Base-by-base conservation (phyloP, 2,888 invertebrate genomes). In the Eretmocerus hayati region DNA sequence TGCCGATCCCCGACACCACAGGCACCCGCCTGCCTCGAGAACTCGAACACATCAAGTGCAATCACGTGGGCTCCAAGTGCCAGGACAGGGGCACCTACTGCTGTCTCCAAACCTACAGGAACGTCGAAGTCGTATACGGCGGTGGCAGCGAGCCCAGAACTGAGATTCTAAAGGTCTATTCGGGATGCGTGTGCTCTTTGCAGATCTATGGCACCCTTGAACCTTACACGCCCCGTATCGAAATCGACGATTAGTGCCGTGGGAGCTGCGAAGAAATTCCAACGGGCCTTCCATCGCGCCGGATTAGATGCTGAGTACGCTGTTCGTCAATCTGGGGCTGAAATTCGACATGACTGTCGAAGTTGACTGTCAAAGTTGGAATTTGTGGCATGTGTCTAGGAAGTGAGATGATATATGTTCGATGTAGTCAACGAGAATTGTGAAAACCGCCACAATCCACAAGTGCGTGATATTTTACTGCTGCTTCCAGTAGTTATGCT, bases 41-140 rank as follows among this genome's bases (percentile, higher is more conserved):
- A 11, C 49, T 65, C 42, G 50, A 60, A 16, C 50, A 64, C 45
- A 54, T 65, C 4, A 55, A 18, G 19, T 65, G 65, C 55, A 61
- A 62, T 21, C 42, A 57, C 18, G 41, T 16, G n/a, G 59, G 62
- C 5, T 53, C 55, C 8, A 43, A 35, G 1, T 64, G 64, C 19
- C 56, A 56, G 8, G 51, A 52, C 1, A 41, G 18, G 19, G 53
- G 49, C 2, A 38, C 50, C 20, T 57, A 59, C 36, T 60, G 59
- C 48, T 65, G 65, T 46, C 50, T 61, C 8, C 65, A 65, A 37
- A 61, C 60, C 1, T 64, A 59, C 40, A 51, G 50, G 6, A 36
- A 53, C 4, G 47, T 65, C 41, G 51, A 58, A 11, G 54, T 61
- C 1, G 39, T 23, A 5, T 52, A 54, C 20, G 42, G 26, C 5